phyloP scores from a whole-genome alignment of 2,113 vertebrate genomes.

The Rhea pennata region DNA sequence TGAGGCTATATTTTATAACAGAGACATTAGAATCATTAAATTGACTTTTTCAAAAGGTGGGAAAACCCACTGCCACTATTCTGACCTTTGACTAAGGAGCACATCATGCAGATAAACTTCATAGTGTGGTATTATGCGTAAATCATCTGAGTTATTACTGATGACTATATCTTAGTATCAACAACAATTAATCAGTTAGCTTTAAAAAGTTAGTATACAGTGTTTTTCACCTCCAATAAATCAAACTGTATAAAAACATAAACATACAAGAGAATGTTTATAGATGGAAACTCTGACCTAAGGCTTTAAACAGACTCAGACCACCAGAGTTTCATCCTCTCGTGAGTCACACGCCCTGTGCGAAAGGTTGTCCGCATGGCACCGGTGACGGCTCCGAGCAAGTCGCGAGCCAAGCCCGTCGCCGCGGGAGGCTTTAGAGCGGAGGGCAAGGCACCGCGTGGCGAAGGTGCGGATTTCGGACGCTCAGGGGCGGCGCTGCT shows the following conservation, averaged over 20 bases:
- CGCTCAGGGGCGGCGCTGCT: neutral
- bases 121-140: neutral
- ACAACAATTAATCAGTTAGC: constrained; percentile 47
- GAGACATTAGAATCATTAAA: neutral
- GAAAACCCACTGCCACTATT: neutral
- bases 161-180: constrained; percentile 18
- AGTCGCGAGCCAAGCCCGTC: neutral
- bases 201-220: constrained; percentile 30
- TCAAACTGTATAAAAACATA: constrained; percentile 44
- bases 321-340: constrained; percentile 33
- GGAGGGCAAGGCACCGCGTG: accelerated
- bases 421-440: neutral
- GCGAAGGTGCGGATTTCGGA: neutral
- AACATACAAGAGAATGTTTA: constrained; percentile 53
- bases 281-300: constrained; percentile 60
- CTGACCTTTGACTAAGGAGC: neutral
- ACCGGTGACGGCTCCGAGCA: neutral
- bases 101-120: neutral
- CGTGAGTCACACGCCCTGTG: accelerated
- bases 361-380: neutral
- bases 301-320: constrained; percentile 46
- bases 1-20: neutral
- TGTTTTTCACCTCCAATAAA: constrained; percentile 64
- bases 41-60: neutral
- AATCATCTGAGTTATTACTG: neutral